Evolutionary conservation across 1,140 invertebrate genomes (phyloP).

Genomic region (Armadillidium nasatum): DNA sequence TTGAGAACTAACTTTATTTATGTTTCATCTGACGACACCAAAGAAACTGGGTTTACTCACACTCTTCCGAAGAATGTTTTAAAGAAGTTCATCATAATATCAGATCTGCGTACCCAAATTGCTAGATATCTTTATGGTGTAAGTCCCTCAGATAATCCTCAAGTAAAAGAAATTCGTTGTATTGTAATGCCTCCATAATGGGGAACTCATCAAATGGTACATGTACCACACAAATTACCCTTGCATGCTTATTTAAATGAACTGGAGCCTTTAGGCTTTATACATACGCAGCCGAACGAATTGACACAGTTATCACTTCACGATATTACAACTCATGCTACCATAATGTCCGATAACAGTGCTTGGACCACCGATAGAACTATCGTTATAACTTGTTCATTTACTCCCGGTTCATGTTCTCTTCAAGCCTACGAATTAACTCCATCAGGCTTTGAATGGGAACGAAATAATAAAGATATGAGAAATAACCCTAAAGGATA

Average conservation of each 20-base stretch:
- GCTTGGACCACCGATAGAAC: slow-evolving; percentile 99
- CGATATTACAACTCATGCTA: slow-evolving; percentile 56
- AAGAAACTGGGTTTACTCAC: slow-evolving; percentile 98
- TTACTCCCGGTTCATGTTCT: slow-evolving; percentile 96
- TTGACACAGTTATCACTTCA: slow-evolving; percentile 96
- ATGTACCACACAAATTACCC: slow-evolving; percentile 84
- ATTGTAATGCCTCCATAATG: slow-evolving; percentile 97
- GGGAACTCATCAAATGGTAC: slow-evolving; percentile 98
- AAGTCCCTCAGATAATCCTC: slow-evolving; percentile 94
- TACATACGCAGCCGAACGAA: slow-evolving; percentile 99
- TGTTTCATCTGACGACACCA: slow-evolving; percentile 97
- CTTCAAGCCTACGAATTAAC: slow-evolving; percentile 97
- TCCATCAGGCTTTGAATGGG: too few species aligned
- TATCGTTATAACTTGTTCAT: slow-evolving; percentile 96
- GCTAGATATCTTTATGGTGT: slow-evolving; percentile 94
- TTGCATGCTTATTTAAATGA: slow-evolving; percentile 92
- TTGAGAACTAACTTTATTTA: slow-evolving; percentile 98
- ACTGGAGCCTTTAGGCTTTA: slow-evolving; percentile 95
- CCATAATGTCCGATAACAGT: slow-evolving; percentile 89
- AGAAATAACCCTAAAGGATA: too few species aligned
- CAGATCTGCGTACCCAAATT: slow-evolving; percentile 90
- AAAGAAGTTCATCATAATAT: slow-evolving; percentile 99
- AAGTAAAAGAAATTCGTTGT: slow-evolving; percentile 97
- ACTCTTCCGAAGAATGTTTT: slow-evolving; percentile 97
- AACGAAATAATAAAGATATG: too few species aligned